These are phyloP conservation scores for Brachyptera risi DNA, from an alignment of 2,888 invertebrate species.

Conservation along the genomic window DNA sequence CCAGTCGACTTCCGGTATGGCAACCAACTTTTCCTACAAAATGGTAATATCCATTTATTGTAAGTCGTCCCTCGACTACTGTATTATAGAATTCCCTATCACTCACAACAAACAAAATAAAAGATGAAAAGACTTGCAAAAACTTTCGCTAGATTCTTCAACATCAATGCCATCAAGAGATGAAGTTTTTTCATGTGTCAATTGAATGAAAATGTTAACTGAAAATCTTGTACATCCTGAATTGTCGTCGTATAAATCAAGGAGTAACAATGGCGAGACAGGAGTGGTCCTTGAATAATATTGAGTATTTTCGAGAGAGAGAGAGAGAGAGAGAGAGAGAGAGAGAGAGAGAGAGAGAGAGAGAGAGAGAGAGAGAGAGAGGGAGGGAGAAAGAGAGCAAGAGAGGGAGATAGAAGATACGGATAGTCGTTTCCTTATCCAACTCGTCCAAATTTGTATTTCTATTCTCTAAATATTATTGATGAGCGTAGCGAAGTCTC, in stretches of 20 bases:
- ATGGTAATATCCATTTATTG: constrained; percentile 10
- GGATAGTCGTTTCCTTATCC: too few species aligned
- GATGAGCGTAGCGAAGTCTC: too few species aligned
- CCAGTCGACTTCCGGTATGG: background rate
- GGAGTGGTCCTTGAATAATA: constrained; percentile 10
- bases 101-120: background rate
- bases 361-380: too few species aligned
- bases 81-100: background rate
- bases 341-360: too few species aligned
- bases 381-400: too few species aligned
- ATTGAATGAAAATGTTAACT: constrained; percentile 19
- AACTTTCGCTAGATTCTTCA: constrained; percentile 2
- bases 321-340: too few species aligned
- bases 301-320: background rate
- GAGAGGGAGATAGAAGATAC: too few species aligned
- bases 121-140: background rate
- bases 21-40: constrained; percentile 7
- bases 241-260: constrained; percentile 8
- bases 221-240: constrained; percentile 19
- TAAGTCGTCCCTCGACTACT: background rate
- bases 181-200: constrained; percentile 8
- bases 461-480: too few species aligned
- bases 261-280: background rate
- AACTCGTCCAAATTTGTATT: too few species aligned
- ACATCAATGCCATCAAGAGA: constrained; percentile 6